Evolutionary conservation across 2,888 invertebrate species (phyloP).

Genomic region (Spilosoma lubricipeda): DNA sequence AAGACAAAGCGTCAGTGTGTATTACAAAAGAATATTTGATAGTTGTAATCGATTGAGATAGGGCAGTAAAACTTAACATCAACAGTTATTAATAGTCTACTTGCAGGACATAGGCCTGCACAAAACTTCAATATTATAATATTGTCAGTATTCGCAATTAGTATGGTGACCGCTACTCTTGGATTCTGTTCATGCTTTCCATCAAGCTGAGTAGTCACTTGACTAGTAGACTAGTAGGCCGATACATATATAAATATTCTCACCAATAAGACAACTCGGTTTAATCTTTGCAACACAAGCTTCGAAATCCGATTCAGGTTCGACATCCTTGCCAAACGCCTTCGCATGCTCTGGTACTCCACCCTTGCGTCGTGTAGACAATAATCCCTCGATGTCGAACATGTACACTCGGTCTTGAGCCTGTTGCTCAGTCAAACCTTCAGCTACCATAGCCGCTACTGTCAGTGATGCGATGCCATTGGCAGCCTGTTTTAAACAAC

Average conservation of each 20-base stretch:
- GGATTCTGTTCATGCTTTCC: too few relatives aligned
- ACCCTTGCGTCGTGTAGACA: conserved; percentile 89
- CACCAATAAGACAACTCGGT: conserved; percentile 95
- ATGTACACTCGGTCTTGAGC: conserved; percentile 97
- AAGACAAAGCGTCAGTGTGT: background rate
- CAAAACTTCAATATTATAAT: background rate
- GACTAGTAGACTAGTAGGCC: too few relatives aligned
- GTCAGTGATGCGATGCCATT: conserved; percentile 97
- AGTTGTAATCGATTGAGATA: background rate
- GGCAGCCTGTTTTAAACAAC: conserved; percentile 88
- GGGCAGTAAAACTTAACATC: background rate
- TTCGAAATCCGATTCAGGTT: conserved; percentile 91
- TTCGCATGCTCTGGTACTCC: conserved; percentile 90
- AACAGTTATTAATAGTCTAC: background rate
- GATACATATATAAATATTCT: conserved; percentile 44
- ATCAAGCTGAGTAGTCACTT: too few relatives aligned
- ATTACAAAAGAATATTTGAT: background rate
- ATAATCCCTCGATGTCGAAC: conserved; percentile 96
- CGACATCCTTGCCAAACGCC: conserved; percentile 91
- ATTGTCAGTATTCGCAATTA: too few relatives aligned
- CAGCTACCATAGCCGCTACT: conserved; percentile 94
- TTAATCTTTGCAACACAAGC: conserved; percentile 93
- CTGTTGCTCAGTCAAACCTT: conserved; percentile 87
- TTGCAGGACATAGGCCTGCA: too few relatives aligned
- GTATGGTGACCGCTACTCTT: too few relatives aligned